Conservation (phyloP, 2,797 vertebrate species). For the Tauraco hartlaubi region DNA sequence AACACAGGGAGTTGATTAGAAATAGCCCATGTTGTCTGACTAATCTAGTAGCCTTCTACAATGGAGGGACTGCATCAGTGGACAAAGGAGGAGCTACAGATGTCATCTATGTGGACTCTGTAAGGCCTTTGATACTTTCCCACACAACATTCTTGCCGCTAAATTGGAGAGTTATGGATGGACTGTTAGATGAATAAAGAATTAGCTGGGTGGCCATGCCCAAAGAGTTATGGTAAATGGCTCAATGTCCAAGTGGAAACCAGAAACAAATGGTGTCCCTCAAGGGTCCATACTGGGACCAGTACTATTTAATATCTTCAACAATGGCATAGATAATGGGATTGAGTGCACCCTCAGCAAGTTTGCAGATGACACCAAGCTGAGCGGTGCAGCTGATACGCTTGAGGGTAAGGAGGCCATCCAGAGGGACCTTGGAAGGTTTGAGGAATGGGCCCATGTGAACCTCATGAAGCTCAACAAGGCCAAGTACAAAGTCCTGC, state of each 20-base stretch:
- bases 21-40: no score
- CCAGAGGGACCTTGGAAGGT: not conserved
- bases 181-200: not conserved
- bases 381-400: not conserved
- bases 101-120: not conserved
- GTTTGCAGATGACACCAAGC: not conserved
- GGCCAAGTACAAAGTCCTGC: not conserved
- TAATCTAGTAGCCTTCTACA: no score
- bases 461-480: not conserved
- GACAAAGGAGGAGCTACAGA: no score
- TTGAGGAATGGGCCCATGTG: not conserved
- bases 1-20: no score
- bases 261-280: no score
- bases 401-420: not conserved
- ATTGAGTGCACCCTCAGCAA: not conserved
- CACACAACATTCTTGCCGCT: not conserved
- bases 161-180: not conserved
- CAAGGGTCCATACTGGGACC: not conserved
- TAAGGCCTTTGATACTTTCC: not conserved
- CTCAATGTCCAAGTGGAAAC: not conserved
- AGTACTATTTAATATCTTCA: not conserved
- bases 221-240: not conserved
- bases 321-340: not conserved
- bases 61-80: no score
- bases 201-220: not conserved